Conservation (phyloP, 2,797 vertebrate genomes). For the Tachyglossus aculeatus region DNA sequence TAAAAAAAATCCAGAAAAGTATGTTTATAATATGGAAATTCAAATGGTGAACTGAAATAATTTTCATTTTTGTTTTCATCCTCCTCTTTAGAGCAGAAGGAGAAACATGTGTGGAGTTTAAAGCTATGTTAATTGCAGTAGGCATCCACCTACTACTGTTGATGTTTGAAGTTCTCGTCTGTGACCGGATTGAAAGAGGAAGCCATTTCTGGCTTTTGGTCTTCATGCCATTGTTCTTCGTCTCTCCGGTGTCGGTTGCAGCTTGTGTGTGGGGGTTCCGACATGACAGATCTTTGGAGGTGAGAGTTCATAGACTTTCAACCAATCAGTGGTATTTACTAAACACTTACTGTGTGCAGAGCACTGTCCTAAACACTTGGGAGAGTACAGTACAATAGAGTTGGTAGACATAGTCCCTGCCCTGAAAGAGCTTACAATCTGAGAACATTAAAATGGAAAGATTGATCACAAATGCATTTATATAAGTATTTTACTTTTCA, state of each 20-base stretch:
- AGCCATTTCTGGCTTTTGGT: constrained; percentile 95
- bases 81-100: constrained; percentile 88
- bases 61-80: constrained; percentile 15
- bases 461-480: too few relatives aligned
- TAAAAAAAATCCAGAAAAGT: neutral
- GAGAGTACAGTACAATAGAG: too few relatives aligned
- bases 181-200: constrained; percentile 89
- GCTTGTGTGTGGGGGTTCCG: constrained; percentile 98
- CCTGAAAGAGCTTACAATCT: too few relatives aligned
- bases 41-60: constrained; percentile 27
- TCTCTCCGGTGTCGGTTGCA: constrained; percentile 95
- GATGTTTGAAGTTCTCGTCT: constrained; percentile 97
- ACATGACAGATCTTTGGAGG: constrained; percentile 96
- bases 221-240: constrained; percentile 98
- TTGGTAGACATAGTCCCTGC: too few relatives aligned
- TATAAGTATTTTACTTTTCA: too few relatives aligned
- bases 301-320: constrained; percentile 52
- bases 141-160: constrained; percentile 94
- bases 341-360: too few relatives aligned
- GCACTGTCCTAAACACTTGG: too few relatives aligned
- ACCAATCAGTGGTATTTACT: too few relatives aligned
- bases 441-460: too few relatives aligned
- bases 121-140: constrained; percentile 97
- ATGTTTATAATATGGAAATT: neutral
- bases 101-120: constrained; percentile 98